phyloP scores from a whole-genome alignment of 92 coral and sea anemone genomes.

The Actinernus sp. region DNA sequence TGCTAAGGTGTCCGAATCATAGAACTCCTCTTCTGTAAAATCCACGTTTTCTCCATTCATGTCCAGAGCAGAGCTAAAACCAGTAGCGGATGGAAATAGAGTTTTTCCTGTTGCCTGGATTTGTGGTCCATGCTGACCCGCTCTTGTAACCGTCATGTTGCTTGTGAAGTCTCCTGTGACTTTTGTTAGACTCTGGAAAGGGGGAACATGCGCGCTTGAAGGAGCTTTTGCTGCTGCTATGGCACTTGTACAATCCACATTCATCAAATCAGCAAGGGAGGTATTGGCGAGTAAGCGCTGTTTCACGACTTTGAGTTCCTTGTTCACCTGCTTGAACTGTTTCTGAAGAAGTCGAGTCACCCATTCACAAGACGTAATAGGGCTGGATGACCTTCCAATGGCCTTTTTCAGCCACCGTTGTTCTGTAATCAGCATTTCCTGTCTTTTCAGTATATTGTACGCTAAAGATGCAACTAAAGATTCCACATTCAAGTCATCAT shows the following conservation, averaged over 20 bases:
- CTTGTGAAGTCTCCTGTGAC: no score
- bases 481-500: background rate
- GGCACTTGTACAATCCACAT: conserved; percentile 14
- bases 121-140: no score
- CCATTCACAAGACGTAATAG: background rate
- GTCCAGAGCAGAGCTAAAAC: no score
- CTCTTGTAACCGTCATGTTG: no score
- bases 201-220: no score
- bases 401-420: conserved; percentile 4
- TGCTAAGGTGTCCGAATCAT: conserved; percentile 76
- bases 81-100: no score
- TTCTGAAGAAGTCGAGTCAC: conserved; percentile 1
- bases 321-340: conserved; percentile 2
- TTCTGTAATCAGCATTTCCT: conserved; percentile 7
- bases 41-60: background rate
- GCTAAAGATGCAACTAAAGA: background rate
- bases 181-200: no score
- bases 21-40: no score
- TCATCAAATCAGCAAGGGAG: background rate
- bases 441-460: conserved; percentile 1
- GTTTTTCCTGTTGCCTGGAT: no score
- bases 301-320: background rate
- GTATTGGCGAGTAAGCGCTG: background rate
- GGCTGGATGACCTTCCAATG: background rate
- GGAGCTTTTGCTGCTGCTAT: background rate